Percentiles rank a stretch among this genome's conserved stretches.
Conservation (phyloP, 2,113 vertebrate genomes). For the Delphinapterus leucas region DNA sequence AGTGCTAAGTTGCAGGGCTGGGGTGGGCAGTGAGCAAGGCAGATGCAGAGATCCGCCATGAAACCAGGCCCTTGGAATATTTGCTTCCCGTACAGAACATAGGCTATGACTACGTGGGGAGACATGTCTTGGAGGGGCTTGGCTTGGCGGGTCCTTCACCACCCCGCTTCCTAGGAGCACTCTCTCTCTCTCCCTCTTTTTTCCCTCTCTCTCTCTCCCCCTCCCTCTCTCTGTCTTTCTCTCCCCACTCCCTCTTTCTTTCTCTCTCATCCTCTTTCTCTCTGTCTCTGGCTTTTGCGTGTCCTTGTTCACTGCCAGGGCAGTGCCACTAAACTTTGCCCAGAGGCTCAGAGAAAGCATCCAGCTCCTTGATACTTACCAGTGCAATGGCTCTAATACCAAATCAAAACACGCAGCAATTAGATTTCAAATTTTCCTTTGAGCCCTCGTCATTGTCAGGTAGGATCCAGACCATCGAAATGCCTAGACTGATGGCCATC, state of each 20-base stretch:
- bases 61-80: background rate
- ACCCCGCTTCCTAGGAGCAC: background rate
- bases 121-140: background rate
- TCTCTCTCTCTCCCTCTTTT: too few species aligned
- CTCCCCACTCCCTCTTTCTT: fast-evolving
- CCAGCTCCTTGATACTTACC: slow-evolving; percentile 70
- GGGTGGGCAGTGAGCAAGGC: background rate
- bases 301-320: background rate
- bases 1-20: background rate
- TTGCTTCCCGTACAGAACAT: fast-evolving
- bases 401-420: slow-evolving; percentile 54
- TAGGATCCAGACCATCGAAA: fast-evolving
- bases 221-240: background rate
- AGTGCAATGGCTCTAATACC: slow-evolving; percentile 28
- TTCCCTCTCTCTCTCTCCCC: background rate
- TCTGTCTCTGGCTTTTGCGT: background rate
- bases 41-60: too few species aligned
- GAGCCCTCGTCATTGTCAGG: background rate
- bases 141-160: background rate
- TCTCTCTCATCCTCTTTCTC: fast-evolving
- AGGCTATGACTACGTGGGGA: background rate
- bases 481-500: fast-evolving
- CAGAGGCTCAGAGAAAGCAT: slow-evolving; percentile 58
- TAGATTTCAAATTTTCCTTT: slow-evolving; percentile 40
- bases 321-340: slow-evolving; percentile 57